These are phyloP conservation scores for Zaprionus ghesquierei DNA, from an alignment of 1,140 invertebrate genomes.

Conservation along the genomic window DNA sequence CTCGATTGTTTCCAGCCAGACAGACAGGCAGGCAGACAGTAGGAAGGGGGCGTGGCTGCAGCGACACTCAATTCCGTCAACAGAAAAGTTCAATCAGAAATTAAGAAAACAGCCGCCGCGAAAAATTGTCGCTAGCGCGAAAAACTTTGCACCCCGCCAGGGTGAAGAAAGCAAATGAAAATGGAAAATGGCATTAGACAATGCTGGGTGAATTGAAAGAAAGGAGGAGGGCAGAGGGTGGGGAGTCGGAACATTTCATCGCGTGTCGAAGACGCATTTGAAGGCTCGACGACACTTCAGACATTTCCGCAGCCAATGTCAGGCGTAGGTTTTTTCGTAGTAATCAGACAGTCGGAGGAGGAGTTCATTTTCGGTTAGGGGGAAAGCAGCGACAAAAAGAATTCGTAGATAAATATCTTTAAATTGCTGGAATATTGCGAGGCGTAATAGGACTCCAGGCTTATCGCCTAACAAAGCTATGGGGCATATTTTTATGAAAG, in stretches of 20 bases:
- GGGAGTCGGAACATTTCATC: constrained; percentile 57
- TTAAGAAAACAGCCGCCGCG: constrained; percentile 76
- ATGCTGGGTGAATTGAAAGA: constrained; percentile 27
- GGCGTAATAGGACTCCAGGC: background rate
- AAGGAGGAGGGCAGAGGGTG: constrained; percentile 2
- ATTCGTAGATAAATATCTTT: constrained; percentile 23
- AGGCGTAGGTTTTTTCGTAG: background rate
- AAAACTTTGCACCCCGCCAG: constrained; percentile 44
- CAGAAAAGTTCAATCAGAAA: constrained; percentile 81
- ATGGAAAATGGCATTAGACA: constrained; percentile 65
- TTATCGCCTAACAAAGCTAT: background rate
- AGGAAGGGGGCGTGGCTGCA: background rate
- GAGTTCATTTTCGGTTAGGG: background rate
- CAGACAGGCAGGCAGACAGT: constrained; percentile 19
- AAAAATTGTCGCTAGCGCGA: constrained; percentile 59
- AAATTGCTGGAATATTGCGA: background rate
- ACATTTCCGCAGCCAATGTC: constrained; percentile 57
- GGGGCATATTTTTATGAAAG: background rate
- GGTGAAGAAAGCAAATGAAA: constrained; percentile 35
- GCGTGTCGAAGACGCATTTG: constrained; percentile 74
- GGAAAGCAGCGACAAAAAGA: background rate
- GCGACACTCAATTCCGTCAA: constrained; percentile 68
- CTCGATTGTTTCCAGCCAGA: constrained; percentile 61
- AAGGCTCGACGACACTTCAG: constrained; percentile 72
- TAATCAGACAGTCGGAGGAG: background rate